Conservation (phyloP, 2,797 vertebrate species). For the Lagocephalus sceleratus region DNA sequence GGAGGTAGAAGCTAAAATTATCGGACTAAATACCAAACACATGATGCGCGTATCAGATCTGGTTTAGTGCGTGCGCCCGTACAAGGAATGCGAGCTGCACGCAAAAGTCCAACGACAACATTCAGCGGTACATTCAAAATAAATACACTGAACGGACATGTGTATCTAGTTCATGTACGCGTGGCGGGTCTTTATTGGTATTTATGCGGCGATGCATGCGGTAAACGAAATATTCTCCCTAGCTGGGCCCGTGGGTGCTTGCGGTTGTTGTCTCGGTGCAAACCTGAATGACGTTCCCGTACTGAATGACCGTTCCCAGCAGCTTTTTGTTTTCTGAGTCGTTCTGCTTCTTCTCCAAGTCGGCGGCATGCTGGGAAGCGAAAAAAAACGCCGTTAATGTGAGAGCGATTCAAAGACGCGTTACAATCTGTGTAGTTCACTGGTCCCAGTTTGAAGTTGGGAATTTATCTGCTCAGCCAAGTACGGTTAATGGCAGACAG, state of each 20-base stretch:
- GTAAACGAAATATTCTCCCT: too few relatives aligned
- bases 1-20: neutral
- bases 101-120: neutral
- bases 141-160: too few relatives aligned
- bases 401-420: neutral
- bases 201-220: too few relatives aligned
- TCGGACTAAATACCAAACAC: constrained; percentile 2
- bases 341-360: constrained; percentile 97
- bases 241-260: neutral
- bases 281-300: constrained; percentile 96
- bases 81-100: neutral
- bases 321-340: constrained; percentile 96
- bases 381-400: neutral
- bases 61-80: neutral
- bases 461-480: constrained; percentile 1
- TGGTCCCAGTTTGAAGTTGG: too few relatives aligned
- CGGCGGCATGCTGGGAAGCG: constrained; percentile 87
- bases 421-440: neutral
- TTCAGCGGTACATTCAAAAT: too few relatives aligned
- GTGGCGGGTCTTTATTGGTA: too few relatives aligned
- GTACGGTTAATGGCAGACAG: neutral
- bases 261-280: constrained; percentile 5
- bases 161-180: too few relatives aligned
- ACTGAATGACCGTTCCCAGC: constrained; percentile 93
- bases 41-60: neutral